Evolutionary conservation across 2,888 invertebrate genomes (phyloP).

Genomic region (Nephrocerus scutellatus): DNA sequence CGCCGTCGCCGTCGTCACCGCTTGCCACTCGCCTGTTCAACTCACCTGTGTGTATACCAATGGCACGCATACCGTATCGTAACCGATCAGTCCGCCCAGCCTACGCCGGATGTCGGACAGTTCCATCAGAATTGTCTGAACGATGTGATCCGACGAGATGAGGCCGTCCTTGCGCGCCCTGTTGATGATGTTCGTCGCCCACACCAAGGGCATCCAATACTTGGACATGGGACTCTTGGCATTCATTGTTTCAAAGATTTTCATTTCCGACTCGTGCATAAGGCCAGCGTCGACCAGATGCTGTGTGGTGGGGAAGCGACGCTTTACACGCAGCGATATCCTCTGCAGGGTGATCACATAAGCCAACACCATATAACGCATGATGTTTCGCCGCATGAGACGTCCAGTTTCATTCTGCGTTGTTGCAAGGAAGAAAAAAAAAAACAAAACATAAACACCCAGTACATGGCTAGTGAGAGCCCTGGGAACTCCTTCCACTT

Average conservation of each 20-base stretch:
- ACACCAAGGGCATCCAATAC: slow-evolving; percentile 90
- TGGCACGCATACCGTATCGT: slow-evolving; percentile 87
- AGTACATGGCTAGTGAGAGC: too few relatives aligned
- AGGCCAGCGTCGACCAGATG: slow-evolving; percentile 86
- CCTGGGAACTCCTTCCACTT: too few relatives aligned
- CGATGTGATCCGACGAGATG: slow-evolving; percentile 84
- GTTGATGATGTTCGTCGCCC: slow-evolving; percentile 89
- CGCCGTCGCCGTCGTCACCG: too few relatives aligned
- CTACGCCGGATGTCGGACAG: slow-evolving; percentile 80
- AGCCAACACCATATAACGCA: slow-evolving; percentile 79
- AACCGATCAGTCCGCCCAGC: slow-evolving; percentile 78
- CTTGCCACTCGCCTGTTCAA: too few relatives aligned
- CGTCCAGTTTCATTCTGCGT: slow-evolving; percentile 82
- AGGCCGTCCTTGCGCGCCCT: slow-evolving; percentile 76
- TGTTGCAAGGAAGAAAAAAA: slow-evolving; percentile 21
- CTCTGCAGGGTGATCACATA: slow-evolving; percentile 84
- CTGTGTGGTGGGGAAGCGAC: slow-evolving; percentile 82
- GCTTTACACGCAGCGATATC: slow-evolving; percentile 79
- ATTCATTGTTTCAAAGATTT: slow-evolving; percentile 85
- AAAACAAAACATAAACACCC: too few relatives aligned
- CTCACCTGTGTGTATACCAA: slow-evolving; percentile 85
- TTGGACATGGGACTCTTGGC: slow-evolving; percentile 83
- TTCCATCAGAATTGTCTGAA: slow-evolving; percentile 82
- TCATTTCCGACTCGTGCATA: slow-evolving; percentile 85
- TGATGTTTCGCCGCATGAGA: slow-evolving; percentile 82